Evolutionary conservation across 2,888 invertebrate species (phyloP).

Genomic region (Toxonevra muliebris): DNA sequence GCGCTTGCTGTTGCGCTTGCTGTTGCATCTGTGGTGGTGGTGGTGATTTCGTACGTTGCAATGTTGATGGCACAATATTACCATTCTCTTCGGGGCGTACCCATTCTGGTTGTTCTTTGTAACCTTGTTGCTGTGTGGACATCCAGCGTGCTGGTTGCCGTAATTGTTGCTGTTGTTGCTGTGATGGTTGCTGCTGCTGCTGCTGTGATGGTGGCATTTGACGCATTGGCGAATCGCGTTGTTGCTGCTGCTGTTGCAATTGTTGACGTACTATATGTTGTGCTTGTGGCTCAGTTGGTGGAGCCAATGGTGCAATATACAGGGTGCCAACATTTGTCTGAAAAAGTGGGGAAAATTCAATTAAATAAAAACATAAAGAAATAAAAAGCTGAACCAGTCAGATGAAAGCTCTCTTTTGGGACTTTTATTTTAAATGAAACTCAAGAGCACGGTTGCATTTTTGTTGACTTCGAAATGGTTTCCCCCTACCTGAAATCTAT

Average conservation of each 20-base stretch:
- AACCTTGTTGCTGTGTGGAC: conserved; percentile 49
- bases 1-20: conserved; percentile 56
- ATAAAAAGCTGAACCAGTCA: too few relatives aligned
- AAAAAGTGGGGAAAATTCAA: too few relatives aligned
- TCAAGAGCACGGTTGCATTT: too few relatives aligned
- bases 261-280: conserved; percentile 59
- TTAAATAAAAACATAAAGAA: too few relatives aligned
- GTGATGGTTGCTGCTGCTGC: conserved; percentile 38
- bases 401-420: too few relatives aligned
- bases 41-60: conserved; percentile 53
- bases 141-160: conserved; percentile 58
- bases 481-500: too few relatives aligned
- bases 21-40: conserved; percentile 39
- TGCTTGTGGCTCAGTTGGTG: conserved; percentile 56
- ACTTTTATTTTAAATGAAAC: too few relatives aligned
- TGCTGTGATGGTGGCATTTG: conserved; percentile 64
- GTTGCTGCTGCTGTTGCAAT: conserved; percentile 51
- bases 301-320: conserved; percentile 69
- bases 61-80: conserved; percentile 55
- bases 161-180: conserved; percentile 50
- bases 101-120: conserved; percentile 61
- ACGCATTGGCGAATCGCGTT: conserved; percentile 66
- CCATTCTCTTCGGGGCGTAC: conserved; percentile 59
- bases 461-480: too few relatives aligned
- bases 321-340: conserved; percentile 67